These are phyloP conservation scores for Clarias gariepinus DNA, from an alignment of 2,113 vertebrate genomes.

Conservation along the genomic window DNA sequence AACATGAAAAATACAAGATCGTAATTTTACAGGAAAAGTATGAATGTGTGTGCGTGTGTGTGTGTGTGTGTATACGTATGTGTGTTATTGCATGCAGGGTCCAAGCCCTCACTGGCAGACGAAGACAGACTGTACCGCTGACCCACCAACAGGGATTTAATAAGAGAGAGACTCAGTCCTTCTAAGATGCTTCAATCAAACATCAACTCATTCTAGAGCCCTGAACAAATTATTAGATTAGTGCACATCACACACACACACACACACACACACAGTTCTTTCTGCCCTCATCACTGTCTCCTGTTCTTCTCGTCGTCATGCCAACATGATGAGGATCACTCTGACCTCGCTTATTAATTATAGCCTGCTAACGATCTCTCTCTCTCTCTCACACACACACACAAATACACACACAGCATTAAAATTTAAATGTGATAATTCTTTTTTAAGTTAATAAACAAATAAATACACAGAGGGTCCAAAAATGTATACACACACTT, in stretches of 20 bases:
- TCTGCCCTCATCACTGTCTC: slow-evolving; percentile 54
- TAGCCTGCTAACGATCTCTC: background rate
- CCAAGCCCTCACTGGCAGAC: background rate
- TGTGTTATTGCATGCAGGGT: background rate
- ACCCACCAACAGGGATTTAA: background rate
- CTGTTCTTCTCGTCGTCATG: slow-evolving; percentile 67
- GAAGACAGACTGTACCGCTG: background rate
- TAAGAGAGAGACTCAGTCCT: background rate
- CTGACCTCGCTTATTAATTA: slow-evolving; percentile 16
- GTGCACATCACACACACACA: slow-evolving; percentile 13
- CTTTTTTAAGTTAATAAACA: background rate
- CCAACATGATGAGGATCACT: slow-evolving; percentile 57
- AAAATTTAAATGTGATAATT: background rate
- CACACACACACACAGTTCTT: slow-evolving; percentile 31
- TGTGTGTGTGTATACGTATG: too few species aligned
- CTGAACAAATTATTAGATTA: background rate
- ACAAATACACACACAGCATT: background rate
- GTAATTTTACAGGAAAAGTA: slow-evolving; percentile 51
- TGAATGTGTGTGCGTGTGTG: slow-evolving; percentile 34
- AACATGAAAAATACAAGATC: slow-evolving; percentile 68
- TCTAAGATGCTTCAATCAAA: background rate
- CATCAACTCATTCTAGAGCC: background rate
- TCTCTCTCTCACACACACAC: background rate
- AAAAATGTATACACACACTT: too few species aligned
- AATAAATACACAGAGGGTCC: background rate